Evolutionary conservation across 2,888 invertebrate species (phyloP).

Genomic region (Cerastis leucographa): DNA sequence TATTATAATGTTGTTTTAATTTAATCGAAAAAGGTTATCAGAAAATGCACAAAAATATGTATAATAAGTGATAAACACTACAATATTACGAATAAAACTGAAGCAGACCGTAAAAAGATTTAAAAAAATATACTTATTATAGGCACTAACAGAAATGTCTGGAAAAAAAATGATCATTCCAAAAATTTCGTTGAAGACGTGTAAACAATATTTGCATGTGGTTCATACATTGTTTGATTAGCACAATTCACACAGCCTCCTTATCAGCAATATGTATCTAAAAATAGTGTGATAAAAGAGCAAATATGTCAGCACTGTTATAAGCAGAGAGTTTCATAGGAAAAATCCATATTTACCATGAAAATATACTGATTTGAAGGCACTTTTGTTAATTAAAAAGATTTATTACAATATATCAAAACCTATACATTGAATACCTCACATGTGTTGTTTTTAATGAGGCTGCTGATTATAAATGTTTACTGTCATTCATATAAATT

Average conservation of each 20-base stretch:
- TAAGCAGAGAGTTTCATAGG: constrained; percentile 39
- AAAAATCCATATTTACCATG: constrained; percentile 46
- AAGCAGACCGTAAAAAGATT: not conserved
- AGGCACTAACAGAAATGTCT: not conserved
- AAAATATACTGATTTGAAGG: not conserved
- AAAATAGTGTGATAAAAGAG: constrained; percentile 58
- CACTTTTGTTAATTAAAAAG: not conserved
- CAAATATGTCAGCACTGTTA: constrained; percentile 56
- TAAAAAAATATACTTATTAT: not conserved
- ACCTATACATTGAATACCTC: not conserved
- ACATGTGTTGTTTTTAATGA: not conserved
- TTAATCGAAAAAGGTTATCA: not conserved
- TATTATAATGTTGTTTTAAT: not conserved
- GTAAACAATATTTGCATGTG: constrained; percentile 29
- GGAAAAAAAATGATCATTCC: not conserved
- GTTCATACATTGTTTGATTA: constrained; percentile 36
- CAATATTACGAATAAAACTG: not conserved
- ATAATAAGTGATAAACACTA: not conserved
- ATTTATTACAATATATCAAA: not conserved
- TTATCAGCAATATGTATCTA: constrained; percentile 54
- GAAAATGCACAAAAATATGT: constrained; percentile 2
- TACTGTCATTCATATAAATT: not conserved
- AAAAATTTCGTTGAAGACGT: not conserved
- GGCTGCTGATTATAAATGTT: not conserved
- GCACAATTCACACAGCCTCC: constrained; percentile 41